Conservation (phyloP, 2,797 vertebrate species). For the Spatula clypeata region DNA sequence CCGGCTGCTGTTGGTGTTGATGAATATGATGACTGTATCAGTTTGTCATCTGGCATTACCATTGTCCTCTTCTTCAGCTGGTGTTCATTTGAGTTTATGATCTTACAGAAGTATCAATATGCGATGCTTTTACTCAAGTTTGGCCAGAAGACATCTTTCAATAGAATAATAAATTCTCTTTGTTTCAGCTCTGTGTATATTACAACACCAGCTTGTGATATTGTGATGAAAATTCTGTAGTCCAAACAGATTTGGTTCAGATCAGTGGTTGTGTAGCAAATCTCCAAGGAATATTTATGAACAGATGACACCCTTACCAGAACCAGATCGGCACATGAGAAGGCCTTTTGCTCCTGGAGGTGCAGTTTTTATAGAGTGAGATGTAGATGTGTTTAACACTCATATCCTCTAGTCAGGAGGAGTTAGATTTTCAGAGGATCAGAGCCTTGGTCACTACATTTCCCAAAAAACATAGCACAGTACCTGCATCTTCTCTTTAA, state of each 20-base stretch:
- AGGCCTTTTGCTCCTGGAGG: conserved; percentile 46
- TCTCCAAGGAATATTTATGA: conserved; percentile 59
- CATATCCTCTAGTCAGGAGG: background rate
- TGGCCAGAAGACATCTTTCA: background rate
- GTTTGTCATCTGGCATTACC: conserved; percentile 37
- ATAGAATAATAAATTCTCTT: background rate
- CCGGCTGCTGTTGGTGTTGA: background rate
- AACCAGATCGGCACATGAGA: background rate
- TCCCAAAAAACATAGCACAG: background rate
- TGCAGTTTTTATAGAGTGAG: conserved; percentile 29
- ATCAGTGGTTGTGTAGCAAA: conserved; percentile 19
- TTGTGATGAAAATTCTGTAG: conserved; percentile 43
- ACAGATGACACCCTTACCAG: conserved; percentile 53
- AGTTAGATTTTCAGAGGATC: background rate
- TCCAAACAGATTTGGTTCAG: conserved; percentile 46
- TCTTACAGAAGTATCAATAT: conserved; percentile 2
- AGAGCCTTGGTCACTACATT: background rate
- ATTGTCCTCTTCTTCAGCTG: conserved; percentile 22
- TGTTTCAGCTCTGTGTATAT: background rate
- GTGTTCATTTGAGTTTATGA: conserved; percentile 29
- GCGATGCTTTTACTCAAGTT: conserved; percentile 9
- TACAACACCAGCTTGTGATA: conserved; percentile 34
- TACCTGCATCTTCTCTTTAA: background rate
- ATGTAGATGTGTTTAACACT: background rate
- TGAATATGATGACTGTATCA: conserved; percentile 10